Evolutionary conservation across 2,797 vertebrate genomes (phyloP).

Genomic region (Melanotaenia pygmaea): DNA sequence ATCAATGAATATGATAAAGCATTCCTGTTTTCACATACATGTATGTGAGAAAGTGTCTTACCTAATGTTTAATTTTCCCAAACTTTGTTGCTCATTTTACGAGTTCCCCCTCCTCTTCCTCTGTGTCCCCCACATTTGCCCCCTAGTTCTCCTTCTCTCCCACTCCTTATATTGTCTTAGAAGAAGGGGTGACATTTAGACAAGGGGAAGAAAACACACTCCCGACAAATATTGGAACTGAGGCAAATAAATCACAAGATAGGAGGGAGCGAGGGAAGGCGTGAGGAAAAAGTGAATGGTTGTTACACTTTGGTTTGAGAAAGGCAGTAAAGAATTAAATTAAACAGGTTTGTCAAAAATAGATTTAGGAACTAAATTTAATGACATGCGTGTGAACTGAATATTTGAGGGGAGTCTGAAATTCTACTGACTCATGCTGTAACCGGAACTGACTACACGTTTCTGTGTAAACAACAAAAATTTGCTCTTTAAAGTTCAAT

Average conservation of each 20-base stretch:
- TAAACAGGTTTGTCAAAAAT: slow-evolving; percentile 43
- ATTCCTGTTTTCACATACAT: slow-evolving; percentile 26
- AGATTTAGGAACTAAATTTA: slow-evolving; percentile 9
- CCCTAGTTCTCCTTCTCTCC: slow-evolving; percentile 77
- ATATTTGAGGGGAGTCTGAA: slow-evolving; percentile 3
- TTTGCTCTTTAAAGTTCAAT: not conserved
- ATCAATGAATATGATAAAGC: slow-evolving; percentile 45
- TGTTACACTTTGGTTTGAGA: slow-evolving; percentile 44
- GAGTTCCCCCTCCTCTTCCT: slow-evolving; percentile 69
- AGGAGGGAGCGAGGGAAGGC: slow-evolving; percentile 58
- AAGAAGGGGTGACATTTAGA: slow-evolving; percentile 90
- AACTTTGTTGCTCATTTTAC: slow-evolving; percentile 88
- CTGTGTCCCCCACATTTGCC: slow-evolving; percentile 71
- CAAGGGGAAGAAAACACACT: slow-evolving; percentile 86
- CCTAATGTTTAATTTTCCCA: slow-evolving; percentile 90
- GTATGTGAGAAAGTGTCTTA: slow-evolving; percentile 77
- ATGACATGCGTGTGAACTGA: slow-evolving; percentile 4
- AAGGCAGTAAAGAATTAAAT: slow-evolving; percentile 42
- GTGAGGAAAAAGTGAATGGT: slow-evolving; percentile 40
- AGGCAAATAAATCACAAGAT: slow-evolving; percentile 86
- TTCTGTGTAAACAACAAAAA: not conserved
- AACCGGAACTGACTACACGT: not conserved
- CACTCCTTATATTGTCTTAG: slow-evolving; percentile 83
- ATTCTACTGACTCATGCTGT: not conserved
- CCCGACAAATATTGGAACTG: slow-evolving; percentile 88